Base-by-base conservation (phyloP, 2,797 vertebrate genomes). In the Phataginus tricuspis region DNA sequence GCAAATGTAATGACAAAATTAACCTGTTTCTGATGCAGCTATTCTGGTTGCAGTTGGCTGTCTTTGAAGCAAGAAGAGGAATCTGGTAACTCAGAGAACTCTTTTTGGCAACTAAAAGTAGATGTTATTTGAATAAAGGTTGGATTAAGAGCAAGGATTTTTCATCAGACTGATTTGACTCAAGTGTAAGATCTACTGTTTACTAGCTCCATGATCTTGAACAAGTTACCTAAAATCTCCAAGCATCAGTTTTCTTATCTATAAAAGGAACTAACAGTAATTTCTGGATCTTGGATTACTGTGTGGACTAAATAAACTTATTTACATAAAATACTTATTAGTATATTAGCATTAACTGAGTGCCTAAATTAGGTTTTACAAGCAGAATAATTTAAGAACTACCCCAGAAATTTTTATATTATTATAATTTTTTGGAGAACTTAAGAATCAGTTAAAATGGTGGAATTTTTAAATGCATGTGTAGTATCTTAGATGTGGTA, bases 31-130 rank as follows among this genome's bases (percentile, higher is more conserved):
- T 15, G n/a, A 42, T 80, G 91, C 66, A 96, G 39, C 71, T 95
- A 10, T 86, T 78, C 23, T 84, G 21, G 39, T 95, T 69, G 39
- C 29, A 91, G 13, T 83, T 94, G 77, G 69, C 86, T 93, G 0
- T 92, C 39, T 63, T 68, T 75, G 80, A 95, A 95, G 87, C 75
- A 84, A 94, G 53, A 90, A 57, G 77, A 93, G 77, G 29, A 90
- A 55, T 87, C 10, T 61, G 37, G 42, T 74, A 82, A 82, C 51
- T 78, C 29, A 29, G 79, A 92, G 53, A 51, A 31, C 16, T 34
- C 31, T 94, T 82, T 82, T 82, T 94, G 69, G 39, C 63, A 91
- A 31, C 37, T 83, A 37, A 83, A 83, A 94, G 64, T 39, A 68
- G 27, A 77, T 90, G 57, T 86, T 91, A 69, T 80, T 95, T 51